Evolutionary conservation across 2,113 vertebrate species (phyloP).

Genomic region (Carassius gibelio): DNA sequence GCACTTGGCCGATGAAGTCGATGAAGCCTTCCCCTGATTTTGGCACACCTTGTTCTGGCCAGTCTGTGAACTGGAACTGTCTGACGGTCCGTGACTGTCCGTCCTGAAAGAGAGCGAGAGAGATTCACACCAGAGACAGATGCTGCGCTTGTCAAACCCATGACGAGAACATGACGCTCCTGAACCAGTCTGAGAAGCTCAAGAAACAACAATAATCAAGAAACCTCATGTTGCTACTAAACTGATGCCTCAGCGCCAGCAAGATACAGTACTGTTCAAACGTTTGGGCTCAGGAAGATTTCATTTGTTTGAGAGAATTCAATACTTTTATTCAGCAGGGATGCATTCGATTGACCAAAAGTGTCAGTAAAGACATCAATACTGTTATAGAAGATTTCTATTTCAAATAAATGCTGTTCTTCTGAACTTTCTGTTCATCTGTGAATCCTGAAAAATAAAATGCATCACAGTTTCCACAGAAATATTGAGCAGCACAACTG

Average conservation of each 20-base stretch:
- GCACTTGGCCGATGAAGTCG: slow-evolving; percentile 99
- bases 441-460: too few relatives aligned
- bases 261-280: neutral
- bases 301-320: neutral
- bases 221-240: neutral
- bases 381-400: too few relatives aligned
- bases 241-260: too few relatives aligned
- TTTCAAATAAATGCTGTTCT: neutral
- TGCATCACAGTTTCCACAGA: too few relatives aligned
- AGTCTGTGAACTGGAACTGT: slow-evolving; percentile 99
- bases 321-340: neutral
- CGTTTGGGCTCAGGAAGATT: neutral
- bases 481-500: too few relatives aligned
- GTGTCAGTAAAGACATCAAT: neutral
- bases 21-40: slow-evolving; percentile 99
- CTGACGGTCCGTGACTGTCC: slow-evolving; percentile 97
- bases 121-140: neutral
- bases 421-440: neutral
- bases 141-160: neutral
- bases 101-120: slow-evolving; percentile 76
- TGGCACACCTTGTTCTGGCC: slow-evolving; percentile 99
- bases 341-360: neutral
- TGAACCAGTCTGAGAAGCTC: neutral
- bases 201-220: neutral
- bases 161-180: neutral